Evolutionary conservation across 1,140 invertebrate species (phyloP).

Genomic region (Panonychus citri): DNA sequence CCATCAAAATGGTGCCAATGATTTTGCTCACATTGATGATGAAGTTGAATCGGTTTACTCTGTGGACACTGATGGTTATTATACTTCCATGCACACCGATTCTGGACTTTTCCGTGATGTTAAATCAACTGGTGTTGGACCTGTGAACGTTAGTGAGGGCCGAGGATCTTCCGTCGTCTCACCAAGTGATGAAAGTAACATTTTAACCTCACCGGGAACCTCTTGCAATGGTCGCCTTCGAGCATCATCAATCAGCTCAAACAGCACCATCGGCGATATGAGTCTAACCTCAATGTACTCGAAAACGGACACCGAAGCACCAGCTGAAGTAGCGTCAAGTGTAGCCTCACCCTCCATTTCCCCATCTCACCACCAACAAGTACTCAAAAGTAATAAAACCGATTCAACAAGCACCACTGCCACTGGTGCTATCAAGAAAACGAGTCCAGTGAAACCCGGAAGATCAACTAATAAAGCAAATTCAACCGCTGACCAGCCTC

Average conservation of each 20-base stretch:
- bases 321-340: background rate
- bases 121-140: too few species aligned
- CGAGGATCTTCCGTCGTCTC: too few species aligned
- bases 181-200: too few species aligned
- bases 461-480: too few species aligned
- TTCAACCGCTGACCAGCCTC: too few species aligned
- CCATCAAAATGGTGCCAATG: background rate
- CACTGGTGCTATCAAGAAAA: background rate
- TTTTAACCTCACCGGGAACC: too few species aligned
- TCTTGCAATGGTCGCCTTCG: background rate
- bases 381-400: background rate
- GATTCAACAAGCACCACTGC: background rate
- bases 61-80: constrained; percentile 87
- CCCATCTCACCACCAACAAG: constrained; percentile 6
- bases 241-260: background rate
- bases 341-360: background rate
- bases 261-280: constrained; percentile 7
- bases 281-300: constrained; percentile 16
- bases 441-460: too few species aligned
- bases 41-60: constrained; percentile 81
- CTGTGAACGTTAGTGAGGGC: too few species aligned
- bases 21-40: constrained; percentile 36
- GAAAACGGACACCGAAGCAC: constrained; percentile 9
- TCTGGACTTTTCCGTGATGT: constrained; percentile 34
- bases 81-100: constrained; percentile 88